Conservation (phyloP, 1,140 invertebrate genomes). For the Aricia agestis region DNA sequence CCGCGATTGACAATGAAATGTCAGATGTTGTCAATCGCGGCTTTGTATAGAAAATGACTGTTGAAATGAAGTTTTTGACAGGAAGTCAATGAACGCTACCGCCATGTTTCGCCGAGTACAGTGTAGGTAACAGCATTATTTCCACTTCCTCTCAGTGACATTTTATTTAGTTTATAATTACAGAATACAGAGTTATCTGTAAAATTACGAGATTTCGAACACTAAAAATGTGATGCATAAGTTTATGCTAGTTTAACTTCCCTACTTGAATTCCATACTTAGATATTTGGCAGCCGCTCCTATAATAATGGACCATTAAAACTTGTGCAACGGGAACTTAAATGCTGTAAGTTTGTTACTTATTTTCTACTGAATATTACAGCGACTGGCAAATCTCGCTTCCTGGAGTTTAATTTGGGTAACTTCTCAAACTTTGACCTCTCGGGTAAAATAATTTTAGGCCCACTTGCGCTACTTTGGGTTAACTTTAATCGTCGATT, state of each 20-base stretch:
- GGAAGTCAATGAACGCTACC: too few species aligned
- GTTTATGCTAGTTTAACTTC: not conserved
- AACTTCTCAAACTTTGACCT: conserved; percentile 35
- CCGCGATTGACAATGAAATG: too few species aligned
- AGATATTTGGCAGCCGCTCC: conserved; percentile 20
- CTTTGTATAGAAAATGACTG: too few species aligned
- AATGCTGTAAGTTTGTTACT: not conserved
- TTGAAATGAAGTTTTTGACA: too few species aligned
- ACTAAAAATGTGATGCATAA: not conserved
- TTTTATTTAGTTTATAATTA: too few species aligned
- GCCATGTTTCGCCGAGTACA: too few species aligned
- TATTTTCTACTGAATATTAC: conserved; percentile 7
- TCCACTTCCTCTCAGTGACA: too few species aligned
- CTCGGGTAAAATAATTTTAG: conserved; percentile 14
- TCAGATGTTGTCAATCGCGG: too few species aligned
- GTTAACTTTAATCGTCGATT: not conserved
- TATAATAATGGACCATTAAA: conserved; percentile 1
- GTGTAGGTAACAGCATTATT: too few species aligned
- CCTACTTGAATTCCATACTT: not conserved
- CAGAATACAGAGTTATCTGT: too few species aligned
- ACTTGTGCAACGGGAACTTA: not conserved
- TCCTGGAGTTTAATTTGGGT: conserved; percentile 39
- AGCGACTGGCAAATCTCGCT: not conserved
- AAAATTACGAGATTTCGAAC: too few species aligned
- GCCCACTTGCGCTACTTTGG: not conserved